Evolutionary conservation across 2,888 invertebrate genomes (phyloP).

Genomic region (Eugnorisma glareosa): DNA sequence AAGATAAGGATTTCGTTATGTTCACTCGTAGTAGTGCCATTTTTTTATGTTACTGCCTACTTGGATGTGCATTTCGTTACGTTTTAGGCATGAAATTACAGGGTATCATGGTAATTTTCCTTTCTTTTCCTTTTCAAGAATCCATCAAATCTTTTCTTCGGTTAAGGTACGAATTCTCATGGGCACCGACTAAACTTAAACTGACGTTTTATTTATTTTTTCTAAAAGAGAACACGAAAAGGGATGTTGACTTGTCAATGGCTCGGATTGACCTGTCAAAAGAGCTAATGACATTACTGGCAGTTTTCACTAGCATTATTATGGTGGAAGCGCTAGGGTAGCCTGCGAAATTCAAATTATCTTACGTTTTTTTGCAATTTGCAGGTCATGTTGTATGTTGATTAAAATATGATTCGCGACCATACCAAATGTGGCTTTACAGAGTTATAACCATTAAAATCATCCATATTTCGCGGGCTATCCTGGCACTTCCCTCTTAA

Average conservation of each 20-base stretch:
- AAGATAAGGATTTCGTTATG: slow-evolving; percentile 72
- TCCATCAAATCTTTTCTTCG: slow-evolving; percentile 33
- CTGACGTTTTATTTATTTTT: not conserved
- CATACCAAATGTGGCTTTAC: too few species aligned
- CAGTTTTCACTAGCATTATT: not conserved
- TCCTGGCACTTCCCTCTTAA: not conserved
- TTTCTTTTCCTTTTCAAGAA: slow-evolving; percentile 60
- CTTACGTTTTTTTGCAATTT: not conserved
- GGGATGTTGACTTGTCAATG: not conserved
- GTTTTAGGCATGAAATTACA: slow-evolving; percentile 86
- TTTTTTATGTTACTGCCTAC: slow-evolving; percentile 70
- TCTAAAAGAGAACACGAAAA: not conserved
- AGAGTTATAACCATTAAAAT: too few species aligned
- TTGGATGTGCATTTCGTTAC: slow-evolving; percentile 79
- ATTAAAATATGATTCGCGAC: not conserved
- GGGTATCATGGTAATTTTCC: slow-evolving; percentile 83
- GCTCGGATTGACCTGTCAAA: slow-evolving; percentile 8
- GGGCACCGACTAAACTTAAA: slow-evolving; percentile 11
- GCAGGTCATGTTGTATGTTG: not conserved
- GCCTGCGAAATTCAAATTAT: not conserved
- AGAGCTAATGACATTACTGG: not conserved
- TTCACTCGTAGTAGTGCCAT: slow-evolving; percentile 84
- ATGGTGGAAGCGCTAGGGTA: not conserved
- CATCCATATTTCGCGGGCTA: too few species aligned
- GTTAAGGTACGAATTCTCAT: slow-evolving; percentile 9